Evolutionary conservation across 1,140 invertebrate species (phyloP), one percentile per base, ranked within the genome.

Genomic region (Rhopalosiphum padi): DNA sequence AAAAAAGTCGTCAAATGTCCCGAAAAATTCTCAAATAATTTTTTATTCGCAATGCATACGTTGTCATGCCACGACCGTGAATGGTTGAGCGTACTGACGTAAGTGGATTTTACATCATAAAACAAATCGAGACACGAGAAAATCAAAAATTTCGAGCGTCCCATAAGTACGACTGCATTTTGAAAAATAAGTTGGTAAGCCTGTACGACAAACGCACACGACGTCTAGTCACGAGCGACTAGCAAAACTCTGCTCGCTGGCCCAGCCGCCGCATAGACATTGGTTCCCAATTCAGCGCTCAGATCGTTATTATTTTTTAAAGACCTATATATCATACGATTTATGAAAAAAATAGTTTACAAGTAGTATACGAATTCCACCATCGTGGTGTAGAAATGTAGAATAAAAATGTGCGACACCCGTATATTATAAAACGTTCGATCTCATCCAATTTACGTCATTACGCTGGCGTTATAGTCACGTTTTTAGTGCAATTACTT

Each of bases 261-360:
- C n/a, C 48, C 6, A 35, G 41, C 30, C 55, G 3, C 1, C 41
- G 41, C 77, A 2, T n/a, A 35, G 22, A 37, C 91, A 92, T 85
- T 92, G 91, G 91, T 92, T 85, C 35, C 22, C 68, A 92, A 83
- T 23, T 48, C 25, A 8, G 41, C 23, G 37, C n/a, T 83, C 21
- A 89, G 30, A 82, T 82, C 35, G 21, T 82, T 37, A 23, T 82
- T 37, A 37, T 35, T 51, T 51, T 48, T 46, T 46, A 46, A 51
- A 51, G 15, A 51, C 18, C 2, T 51, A 0, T 18, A 51, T 15
- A 21, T 51, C 18, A 51, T 15, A 3, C 48, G 48, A 51, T 51
- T 51, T 51, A 51, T 18, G 46, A 51, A 51, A 51, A 51, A 51
- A 51, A 18, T 51, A 51, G 11, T 51, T 51, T 51, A 51, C 48